A percentile compares a stretch with the other conserved stretches of the same genome.
Evolutionary conservation across 2,888 invertebrate species (phyloP).

Genomic region (Platycheirus albimanus): DNA sequence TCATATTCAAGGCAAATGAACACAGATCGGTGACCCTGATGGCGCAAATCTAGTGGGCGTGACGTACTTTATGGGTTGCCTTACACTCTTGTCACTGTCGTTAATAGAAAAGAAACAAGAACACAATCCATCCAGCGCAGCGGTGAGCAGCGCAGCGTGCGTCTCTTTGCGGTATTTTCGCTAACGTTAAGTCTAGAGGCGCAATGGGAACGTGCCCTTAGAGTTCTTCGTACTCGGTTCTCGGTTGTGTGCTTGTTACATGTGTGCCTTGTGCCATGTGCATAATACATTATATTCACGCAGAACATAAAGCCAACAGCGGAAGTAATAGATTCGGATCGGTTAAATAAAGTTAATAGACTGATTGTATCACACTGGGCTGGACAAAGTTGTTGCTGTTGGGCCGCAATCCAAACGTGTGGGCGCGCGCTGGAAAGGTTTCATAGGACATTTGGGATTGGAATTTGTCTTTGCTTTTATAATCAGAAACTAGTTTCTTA

Average conservation of each 20-base stretch:
- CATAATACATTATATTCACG: slow-evolving; percentile 39
- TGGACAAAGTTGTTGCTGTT: not conserved
- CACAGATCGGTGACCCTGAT: slow-evolving; percentile 71
- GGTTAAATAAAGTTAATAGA: slow-evolving; percentile 64
- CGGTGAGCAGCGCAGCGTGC: not conserved
- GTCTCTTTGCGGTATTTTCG: slow-evolving; percentile 21
- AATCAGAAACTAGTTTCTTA: slow-evolving; percentile 44
- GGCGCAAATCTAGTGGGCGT: slow-evolving; percentile 66
- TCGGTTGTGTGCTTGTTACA: slow-evolving; percentile 13
- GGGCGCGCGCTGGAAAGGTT: slow-evolving; percentile 43
- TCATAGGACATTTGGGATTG: slow-evolving; percentile 48
- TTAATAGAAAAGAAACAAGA: slow-evolving; percentile 9
- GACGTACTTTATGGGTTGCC: slow-evolving; percentile 64
- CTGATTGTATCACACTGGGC: slow-evolving; percentile 29
- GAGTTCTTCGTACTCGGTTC: too few species aligned
- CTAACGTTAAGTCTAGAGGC: not conserved
- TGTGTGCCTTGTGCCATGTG: too few species aligned
- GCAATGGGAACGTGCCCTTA: slow-evolving; percentile 41
- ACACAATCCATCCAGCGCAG: slow-evolving; percentile 10
- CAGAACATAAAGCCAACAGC: slow-evolving; percentile 39
- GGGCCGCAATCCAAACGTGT: slow-evolving; percentile 15
- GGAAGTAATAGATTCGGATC: slow-evolving; percentile 65
- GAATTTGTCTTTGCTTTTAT: slow-evolving; percentile 42
- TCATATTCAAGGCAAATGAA: slow-evolving; percentile 57
- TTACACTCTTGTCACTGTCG: slow-evolving; percentile 53